Conservation (phyloP, 1,140 invertebrate genomes). For the Nephotettix cincticeps region DNA sequence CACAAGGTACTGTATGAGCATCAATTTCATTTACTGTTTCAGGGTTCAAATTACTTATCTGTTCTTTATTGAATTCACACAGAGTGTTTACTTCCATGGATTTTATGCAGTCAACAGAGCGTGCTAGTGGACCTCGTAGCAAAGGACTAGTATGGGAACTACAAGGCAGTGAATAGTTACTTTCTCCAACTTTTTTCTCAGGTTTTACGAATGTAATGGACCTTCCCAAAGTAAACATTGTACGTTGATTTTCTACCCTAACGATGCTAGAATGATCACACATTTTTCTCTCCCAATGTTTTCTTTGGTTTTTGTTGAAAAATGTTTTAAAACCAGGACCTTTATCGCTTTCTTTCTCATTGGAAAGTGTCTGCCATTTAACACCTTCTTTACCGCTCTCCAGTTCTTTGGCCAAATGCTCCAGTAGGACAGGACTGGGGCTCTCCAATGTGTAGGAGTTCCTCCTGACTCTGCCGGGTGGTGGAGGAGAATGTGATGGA, state of each 20-base stretch:
- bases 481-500: no score
- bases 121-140: neutral
- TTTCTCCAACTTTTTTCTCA: neutral
- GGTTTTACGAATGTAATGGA: neutral
- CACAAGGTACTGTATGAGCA: no score
- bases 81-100: neutral
- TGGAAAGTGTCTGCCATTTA: neutral
- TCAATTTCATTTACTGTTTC: no score
- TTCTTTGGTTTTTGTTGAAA: neutral
- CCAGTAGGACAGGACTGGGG: slow-evolving; percentile 8
- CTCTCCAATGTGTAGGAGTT: slow-evolving; percentile 17
- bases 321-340: neutral
- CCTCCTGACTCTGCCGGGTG: neutral
- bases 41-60: no score
- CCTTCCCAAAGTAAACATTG: neutral
- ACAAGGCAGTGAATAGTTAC: neutral
- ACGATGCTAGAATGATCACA: neutral
- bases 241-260: neutral
- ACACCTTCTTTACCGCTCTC: neutral
- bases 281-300: neutral
- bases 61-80: no score
- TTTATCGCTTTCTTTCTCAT: neutral
- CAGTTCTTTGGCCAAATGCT: neutral
- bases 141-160: neutral
- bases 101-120: neutral